A percentile compares a stretch with the other conserved stretches of the same genome.
Conservation (phyloP, 2,888 invertebrate species). For the Priocnemis perturbator region DNA sequence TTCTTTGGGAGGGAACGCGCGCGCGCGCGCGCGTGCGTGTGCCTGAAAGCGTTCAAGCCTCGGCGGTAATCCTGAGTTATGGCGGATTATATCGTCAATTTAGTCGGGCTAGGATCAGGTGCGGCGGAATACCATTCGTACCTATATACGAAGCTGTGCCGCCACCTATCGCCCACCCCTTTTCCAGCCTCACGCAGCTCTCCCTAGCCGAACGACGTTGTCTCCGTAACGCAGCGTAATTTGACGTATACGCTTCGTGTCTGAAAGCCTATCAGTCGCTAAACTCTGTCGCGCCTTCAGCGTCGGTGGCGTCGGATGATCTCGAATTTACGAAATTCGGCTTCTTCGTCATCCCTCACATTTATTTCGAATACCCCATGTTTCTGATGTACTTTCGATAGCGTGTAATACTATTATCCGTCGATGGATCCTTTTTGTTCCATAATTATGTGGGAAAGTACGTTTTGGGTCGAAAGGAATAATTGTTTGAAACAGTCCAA, state of each 20-base stretch:
- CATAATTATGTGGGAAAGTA: too few relatives aligned
- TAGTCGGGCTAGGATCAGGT: conserved; percentile 70
- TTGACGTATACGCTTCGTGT: conserved; percentile 24
- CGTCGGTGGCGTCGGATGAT: too few relatives aligned
- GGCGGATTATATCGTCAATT: conserved; percentile 74
- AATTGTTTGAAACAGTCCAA: neutral
- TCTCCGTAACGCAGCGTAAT: conserved; percentile 41
- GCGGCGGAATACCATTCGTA: conserved; percentile 59
- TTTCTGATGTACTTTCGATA: too few relatives aligned
- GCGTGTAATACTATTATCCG: too few relatives aligned
- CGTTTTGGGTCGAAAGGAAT: neutral
- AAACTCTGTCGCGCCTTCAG: too few relatives aligned
- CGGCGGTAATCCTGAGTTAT: conserved; percentile 73
- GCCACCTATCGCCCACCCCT: conserved; percentile 22
- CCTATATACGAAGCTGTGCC: conserved; percentile 34
- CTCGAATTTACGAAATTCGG: too few relatives aligned
- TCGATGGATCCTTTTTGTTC: too few relatives aligned
- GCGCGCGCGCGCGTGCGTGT: conserved; percentile 8
- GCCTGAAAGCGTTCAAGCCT: conserved; percentile 43
- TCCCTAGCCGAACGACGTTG: conserved; percentile 39
- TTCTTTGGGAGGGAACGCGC: neutral
- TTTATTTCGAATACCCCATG: too few relatives aligned
- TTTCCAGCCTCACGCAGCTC: conserved; percentile 21
- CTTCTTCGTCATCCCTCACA: too few relatives aligned
- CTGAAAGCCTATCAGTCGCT: neutral